Evolutionary conservation across 2,797 vertebrate genomes (phyloP), one percentile per base, ranked within the genome.

Genomic region (Tangara arthus): DNA sequence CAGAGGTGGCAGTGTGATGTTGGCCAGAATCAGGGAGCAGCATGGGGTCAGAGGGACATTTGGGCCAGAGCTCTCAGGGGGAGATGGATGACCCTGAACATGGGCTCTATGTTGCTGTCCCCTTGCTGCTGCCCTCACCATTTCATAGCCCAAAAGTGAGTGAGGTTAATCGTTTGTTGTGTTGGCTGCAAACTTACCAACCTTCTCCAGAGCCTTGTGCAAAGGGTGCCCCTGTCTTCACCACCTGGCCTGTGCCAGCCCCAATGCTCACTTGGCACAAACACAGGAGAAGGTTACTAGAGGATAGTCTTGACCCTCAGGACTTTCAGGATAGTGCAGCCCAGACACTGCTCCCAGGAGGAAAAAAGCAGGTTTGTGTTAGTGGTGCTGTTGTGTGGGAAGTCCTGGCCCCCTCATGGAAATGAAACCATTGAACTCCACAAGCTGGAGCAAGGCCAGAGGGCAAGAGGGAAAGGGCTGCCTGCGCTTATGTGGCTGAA

Each of bases 291-390:
- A 84, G 23, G 56, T 46, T 64, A 46, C 0, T 34, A 24, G 71
- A 71, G 60, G 53, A 34, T 46, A 60, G 34, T 82, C 61, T 53
- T 92, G 91, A 87, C 69, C 76, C 63, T 60, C 15, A 12, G 39
- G 34, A 72, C 18, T 73, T 56, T 60, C 9, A 8, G 46, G 19
- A 35, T 4, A 59, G 23, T 1, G 0, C 30, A 60, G 50, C 57
- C 83, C 82, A 93, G 81, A 72, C 63, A 0, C 69, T 82, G 86
- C 78, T 93, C 59, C 70, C 69, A 76, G 80, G 69, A 81, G 39
- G 65, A 69, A 55, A n/a, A 78, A 85, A 81, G 61, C 73, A 37
- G 46, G 28, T 88, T 72, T 88, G 53, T 90, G 56, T 66, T 63
- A 88, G 82, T 90, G 79, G 46, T 88, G 80, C 39, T 61, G 18